These are phyloP conservation scores for Pocillopora damicornis DNA, from an alignment of 64 coral and sea anemone species.

Conservation along the genomic window DNA sequence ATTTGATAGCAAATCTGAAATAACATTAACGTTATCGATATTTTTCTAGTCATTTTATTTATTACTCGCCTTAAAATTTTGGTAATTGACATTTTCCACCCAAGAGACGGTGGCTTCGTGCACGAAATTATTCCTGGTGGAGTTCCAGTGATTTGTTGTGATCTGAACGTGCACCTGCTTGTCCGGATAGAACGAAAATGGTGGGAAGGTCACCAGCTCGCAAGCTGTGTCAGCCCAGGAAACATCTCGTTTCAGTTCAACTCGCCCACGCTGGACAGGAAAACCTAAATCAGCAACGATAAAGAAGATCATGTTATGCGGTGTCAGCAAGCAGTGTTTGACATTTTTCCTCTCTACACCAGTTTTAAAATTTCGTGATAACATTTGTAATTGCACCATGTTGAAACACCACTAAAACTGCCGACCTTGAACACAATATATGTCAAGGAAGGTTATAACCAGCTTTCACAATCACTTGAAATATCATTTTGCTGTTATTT, in stretches of 20 bases:
- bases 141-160: constrained; percentile 49
- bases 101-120: constrained; percentile 79
- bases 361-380: too few species aligned
- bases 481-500: too few species aligned
- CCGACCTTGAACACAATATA: too few species aligned
- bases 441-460: too few species aligned
- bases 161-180: constrained; percentile 62
- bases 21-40: too few species aligned
- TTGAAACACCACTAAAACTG: too few species aligned
- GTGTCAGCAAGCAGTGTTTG: too few species aligned
- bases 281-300: constrained; percentile 19
- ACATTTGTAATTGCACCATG: too few species aligned
- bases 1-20: too few species aligned
- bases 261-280: constrained; percentile 30
- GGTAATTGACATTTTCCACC: constrained; percentile 43
- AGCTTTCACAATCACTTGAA: too few species aligned
- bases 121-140: constrained; percentile 1
- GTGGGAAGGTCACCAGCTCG: constrained; percentile 14
- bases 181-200: constrained; percentile 69
- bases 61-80: constrained; percentile 22
- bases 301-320: not conserved
- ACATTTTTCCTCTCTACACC: too few species aligned
- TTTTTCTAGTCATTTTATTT: too few species aligned
- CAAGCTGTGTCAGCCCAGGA: constrained; percentile 23
- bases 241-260: not conserved